Evolutionary conservation across 2,113 vertebrate genomes (phyloP).

Genomic region (Tragelaphus imberbis): DNA sequence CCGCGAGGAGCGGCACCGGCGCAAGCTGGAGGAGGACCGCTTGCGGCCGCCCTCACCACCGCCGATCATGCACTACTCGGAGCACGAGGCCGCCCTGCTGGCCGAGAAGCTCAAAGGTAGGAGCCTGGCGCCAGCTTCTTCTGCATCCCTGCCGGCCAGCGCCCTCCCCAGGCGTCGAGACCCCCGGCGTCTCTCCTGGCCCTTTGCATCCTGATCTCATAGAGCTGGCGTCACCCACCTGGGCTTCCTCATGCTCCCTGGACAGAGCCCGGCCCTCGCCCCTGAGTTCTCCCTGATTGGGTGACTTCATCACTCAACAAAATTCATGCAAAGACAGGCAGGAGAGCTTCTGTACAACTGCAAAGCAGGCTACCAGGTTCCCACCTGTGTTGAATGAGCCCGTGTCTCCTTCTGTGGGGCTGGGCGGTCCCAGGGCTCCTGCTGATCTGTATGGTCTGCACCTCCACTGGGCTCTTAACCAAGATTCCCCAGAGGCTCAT

Average conservation of each 20-base stretch:
- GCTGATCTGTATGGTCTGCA: neutral
- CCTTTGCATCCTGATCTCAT: neutral
- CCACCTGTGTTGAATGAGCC: fast-evolving
- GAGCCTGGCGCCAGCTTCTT: neutral
- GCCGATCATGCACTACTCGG: slow-evolving; percentile 91
- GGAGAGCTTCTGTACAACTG: fast-evolving
- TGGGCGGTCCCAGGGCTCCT: fast-evolving
- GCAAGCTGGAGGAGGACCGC: slow-evolving; percentile 88
- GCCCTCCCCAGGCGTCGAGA: neutral
- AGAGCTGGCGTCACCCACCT: fast-evolving
- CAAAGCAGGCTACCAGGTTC: neutral
- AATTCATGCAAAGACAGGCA: fast-evolving
- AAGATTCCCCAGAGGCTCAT: fast-evolving
- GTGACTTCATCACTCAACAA: neutral
- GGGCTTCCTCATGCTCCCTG: too few relatives aligned
- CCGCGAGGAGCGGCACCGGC: slow-evolving; percentile 89
- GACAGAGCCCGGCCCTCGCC: neutral
- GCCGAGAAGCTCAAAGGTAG: slow-evolving; percentile 96
- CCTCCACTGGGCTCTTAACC: too few relatives aligned
- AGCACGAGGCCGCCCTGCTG: slow-evolving; percentile 88
- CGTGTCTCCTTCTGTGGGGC: fast-evolving
- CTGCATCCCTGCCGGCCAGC: neutral
- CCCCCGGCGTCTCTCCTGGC: neutral
- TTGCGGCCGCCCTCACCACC: slow-evolving; percentile 89
- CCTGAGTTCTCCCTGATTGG: too few relatives aligned